These are phyloP conservation scores for Rhingia campestris DNA, from an alignment of 2,888 invertebrate species.

Conservation along the genomic window DNA sequence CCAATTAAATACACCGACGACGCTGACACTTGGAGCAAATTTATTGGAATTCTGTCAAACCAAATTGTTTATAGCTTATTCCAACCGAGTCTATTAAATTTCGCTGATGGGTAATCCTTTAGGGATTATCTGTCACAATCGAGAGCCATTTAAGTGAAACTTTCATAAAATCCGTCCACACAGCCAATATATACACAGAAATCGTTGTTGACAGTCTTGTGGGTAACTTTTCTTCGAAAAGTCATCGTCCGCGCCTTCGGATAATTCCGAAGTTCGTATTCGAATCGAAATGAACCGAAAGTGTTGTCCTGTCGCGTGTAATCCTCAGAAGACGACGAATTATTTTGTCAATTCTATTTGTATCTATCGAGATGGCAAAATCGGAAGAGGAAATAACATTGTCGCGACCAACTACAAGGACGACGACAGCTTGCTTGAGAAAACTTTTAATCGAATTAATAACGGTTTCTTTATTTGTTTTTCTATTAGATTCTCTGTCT, in stretches of 20 bases:
- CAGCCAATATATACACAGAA: background rate
- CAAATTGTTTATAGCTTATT: constrained; percentile 54
- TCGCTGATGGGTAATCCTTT: constrained; percentile 46
- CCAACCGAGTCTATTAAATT: constrained; percentile 60
- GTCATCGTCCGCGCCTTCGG: background rate
- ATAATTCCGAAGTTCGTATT: constrained; percentile 4
- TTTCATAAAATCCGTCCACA: constrained; percentile 51
- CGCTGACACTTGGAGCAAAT: constrained; percentile 33
- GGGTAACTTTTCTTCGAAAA: constrained; percentile 16
- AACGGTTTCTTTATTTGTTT: constrained; percentile 27
- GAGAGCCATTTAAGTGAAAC: constrained; percentile 58
- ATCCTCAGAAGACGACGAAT: constrained; percentile 45
- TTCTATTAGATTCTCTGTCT: constrained; percentile 4
- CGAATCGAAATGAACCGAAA: background rate
- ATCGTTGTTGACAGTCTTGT: constrained; percentile 26
- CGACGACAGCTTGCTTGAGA: constrained; percentile 16
- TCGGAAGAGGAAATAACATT: constrained; percentile 17
- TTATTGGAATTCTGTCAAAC: constrained; percentile 58
- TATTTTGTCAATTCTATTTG: constrained; percentile 57
- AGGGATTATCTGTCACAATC: constrained; percentile 63
- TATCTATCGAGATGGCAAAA: constrained; percentile 24
- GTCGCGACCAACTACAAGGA: too few species aligned
- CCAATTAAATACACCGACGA: constrained; percentile 50
- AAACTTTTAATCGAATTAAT: constrained; percentile 53
- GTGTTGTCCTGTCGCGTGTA: constrained; percentile 45